These are phyloP conservation scores for Drosophila paracracens DNA, from an alignment of 2,888 invertebrate genomes.

Conservation along the genomic window DNA sequence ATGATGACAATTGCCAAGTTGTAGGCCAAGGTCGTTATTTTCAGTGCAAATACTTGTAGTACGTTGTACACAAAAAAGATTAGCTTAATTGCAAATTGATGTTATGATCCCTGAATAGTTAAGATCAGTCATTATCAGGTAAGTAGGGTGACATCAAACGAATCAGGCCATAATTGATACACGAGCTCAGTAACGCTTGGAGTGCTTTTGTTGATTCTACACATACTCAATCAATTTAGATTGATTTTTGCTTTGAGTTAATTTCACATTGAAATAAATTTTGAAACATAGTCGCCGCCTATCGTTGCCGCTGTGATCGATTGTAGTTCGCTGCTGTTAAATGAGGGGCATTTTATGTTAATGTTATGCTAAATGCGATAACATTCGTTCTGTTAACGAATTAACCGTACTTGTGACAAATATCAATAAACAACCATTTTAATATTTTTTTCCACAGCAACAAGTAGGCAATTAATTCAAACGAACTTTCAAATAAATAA, in stretches of 20 bases:
- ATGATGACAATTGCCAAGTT: neutral
- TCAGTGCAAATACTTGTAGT: neutral
- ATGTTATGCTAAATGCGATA: neutral
- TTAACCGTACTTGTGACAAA: neutral
- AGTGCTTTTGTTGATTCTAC: neutral
- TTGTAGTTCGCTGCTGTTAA: constrained; percentile 14
- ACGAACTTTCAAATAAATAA: neutral
- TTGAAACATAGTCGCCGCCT: constrained; percentile 4
- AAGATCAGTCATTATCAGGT: neutral
- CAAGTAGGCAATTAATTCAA: neutral
- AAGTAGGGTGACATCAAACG: neutral
- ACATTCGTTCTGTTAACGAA: neutral
- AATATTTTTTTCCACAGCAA: neutral
- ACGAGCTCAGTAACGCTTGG: neutral
- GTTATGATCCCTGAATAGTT: neutral
- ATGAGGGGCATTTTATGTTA: neutral
- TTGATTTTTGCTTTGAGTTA: neutral
- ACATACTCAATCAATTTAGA: neutral
- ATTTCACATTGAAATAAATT: neutral
- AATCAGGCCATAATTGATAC: no score
- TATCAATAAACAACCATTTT: neutral
- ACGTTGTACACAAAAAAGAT: neutral
- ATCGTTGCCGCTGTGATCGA: neutral
- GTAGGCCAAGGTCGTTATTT: neutral
- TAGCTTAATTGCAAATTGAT: constrained; percentile 5